Evolutionary conservation across 2,113 vertebrate genomes (phyloP), one percentile per base, ranked within the genome.

Genomic region (Phalacrocorax aristotelis): DNA sequence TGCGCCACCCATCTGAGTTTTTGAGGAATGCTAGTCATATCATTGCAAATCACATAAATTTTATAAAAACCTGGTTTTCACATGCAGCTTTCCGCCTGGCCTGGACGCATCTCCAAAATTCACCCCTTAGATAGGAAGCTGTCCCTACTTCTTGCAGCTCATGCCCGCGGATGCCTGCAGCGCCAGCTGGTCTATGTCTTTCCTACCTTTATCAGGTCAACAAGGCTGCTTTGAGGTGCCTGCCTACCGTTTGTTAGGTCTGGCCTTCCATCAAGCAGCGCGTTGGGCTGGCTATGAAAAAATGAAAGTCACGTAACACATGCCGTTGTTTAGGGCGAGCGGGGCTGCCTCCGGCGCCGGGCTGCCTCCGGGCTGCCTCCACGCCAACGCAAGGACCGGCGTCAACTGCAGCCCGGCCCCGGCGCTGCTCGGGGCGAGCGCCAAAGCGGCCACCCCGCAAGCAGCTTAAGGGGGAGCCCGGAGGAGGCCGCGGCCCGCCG

Each of bases 361-460:
- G 11, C 27, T 11, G 32, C 13, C 36, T 1, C 29, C 15, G 1
- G 21, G 9, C 27, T 11, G 27, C 13, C 36, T 1, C 32, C 1
- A 38, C 6, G 12, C 23, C 42, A 12, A 3, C 10, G 34, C 54
- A 4, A 21, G 23, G 17, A 65, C 34, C 4, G 10, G 22, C 25
- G 11, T 8, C 15, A 44, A 44, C 44, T 16, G 44, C 44, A 44
- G 42, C 44, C 44, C 44, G 15, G 42, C 42, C 44, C 44, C 44
- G 15, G 44, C 44, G 44, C 29, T 8, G 42, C 51, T 14, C n/a
- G 2, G 29, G 16, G 19, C 22, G 19, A 13, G 52, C 34, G 5
- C 23, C 22, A 0, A 6, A 2, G 61, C 29, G 9, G 12, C 6
- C 38, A 3, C 30, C 11, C 0, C 1, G 4, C 6, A 3, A 8